Base-by-base conservation (phyloP, 2,113 vertebrate species). In the Meleagris gallopavo region DNA sequence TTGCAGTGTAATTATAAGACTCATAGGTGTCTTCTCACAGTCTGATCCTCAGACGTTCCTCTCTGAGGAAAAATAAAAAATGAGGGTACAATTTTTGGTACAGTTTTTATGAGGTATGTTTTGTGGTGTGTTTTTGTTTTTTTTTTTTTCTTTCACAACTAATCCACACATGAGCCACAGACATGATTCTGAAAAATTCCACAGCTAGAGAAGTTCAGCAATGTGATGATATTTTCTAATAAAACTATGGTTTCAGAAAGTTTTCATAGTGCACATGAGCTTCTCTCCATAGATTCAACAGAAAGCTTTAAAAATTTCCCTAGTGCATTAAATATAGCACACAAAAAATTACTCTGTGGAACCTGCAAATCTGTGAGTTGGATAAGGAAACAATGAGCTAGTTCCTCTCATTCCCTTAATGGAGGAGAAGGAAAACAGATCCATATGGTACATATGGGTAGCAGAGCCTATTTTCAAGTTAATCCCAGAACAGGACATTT, bases 401-500 rank as follows among this genome's bases (percentile, higher is more conserved):
- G 72, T 95, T 91, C 86, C 86, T 83, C 77, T 94, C 81, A 73
- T 67, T 92, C 86, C 85, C 83, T 20, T 61, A 96, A 84, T 34
- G 92, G 76, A 86, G 69, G 83, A 73, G 94, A 91, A 91, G 30
- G 88, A 80, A 71, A 94, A 90, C 73, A 96, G 71, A 93, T 69
- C 77, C 84, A 90, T 71, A 83, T 94, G 90, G 79, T 45, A 71
- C 66, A 70, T 69, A 64, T 71, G 76, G 50, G 43, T n/a, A 90
- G 55, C 36, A 83, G 89, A 93, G 66, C 50, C 93, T 45, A 81
- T 86, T 94, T 91, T 79, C 74, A 52, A 79, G 69, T 83, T 95
- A 96, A 95, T 96, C 88, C 86, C 91, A 96, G 74, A 79, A 93
- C 58, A 90, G 87, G 32, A 88, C 71, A 88, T 93, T 93, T 89